Conservation (phyloP, 2,888 invertebrate species). For the Aphidius colemani region DNA sequence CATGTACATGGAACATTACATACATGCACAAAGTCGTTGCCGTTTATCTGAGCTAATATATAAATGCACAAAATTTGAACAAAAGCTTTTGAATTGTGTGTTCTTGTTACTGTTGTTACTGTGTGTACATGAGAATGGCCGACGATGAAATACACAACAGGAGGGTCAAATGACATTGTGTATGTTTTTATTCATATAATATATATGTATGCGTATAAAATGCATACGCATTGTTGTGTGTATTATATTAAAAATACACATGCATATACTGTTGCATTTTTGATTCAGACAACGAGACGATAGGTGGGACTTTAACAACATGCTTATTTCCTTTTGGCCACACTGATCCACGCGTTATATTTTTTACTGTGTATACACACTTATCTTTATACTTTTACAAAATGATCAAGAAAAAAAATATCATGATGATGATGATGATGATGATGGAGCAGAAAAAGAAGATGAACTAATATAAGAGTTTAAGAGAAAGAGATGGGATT, state of each 20-base stretch:
- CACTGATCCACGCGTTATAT: too few relatives aligned
- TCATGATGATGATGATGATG: too few relatives aligned
- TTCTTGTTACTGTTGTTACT: slow-evolving; percentile 11
- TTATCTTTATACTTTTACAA: slow-evolving; percentile 32
- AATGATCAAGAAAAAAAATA: too few relatives aligned
- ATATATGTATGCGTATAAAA: slow-evolving; percentile 9
- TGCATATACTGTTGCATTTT: background rate
- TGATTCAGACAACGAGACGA: too few relatives aligned
- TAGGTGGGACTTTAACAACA: too few relatives aligned
- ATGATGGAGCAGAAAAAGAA: too few relatives aligned
- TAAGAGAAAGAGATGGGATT: slow-evolving; percentile 19
- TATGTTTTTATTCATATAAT: slow-evolving; percentile 14
- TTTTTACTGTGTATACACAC: too few relatives aligned
- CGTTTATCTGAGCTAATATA: slow-evolving; percentile 48
- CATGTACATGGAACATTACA: slow-evolving; percentile 22
- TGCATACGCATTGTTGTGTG: background rate
- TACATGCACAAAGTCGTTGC: slow-evolving; percentile 27
- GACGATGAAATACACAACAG: background rate
- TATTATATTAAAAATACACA: too few relatives aligned
- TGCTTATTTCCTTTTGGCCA: too few relatives aligned
- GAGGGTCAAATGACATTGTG: background rate
- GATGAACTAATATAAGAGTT: too few relatives aligned
- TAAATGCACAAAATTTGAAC: slow-evolving; percentile 45
- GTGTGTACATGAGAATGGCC: background rate
- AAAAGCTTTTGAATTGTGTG: slow-evolving; percentile 31